phyloP scores from a whole-genome alignment of 2,113 vertebrate species.

The Brachyhypopomus occidentalis region DNA sequence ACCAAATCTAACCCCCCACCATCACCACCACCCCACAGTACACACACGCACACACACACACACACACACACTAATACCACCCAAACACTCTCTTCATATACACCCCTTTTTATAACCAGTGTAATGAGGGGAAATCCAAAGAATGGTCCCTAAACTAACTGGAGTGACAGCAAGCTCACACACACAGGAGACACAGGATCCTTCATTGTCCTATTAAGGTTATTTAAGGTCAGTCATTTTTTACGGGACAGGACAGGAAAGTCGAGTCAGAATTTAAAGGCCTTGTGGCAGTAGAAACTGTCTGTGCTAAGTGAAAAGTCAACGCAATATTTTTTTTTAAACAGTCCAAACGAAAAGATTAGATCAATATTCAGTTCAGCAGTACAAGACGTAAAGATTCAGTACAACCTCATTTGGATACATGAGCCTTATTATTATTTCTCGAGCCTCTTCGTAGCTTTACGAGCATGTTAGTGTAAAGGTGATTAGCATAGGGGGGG shows the following conservation, averaged over 20 bases:
- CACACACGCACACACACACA: constrained; percentile 32
- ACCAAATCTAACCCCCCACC: constrained; percentile 54
- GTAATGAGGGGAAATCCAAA: constrained; percentile 47
- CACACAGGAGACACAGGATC: constrained; percentile 23
- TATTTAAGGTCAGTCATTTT: constrained; percentile 29
- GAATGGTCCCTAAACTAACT: constrained; percentile 23
- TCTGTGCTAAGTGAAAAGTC: not conserved
- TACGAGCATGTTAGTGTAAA: constrained; percentile 3
- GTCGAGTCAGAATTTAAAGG: not conserved
- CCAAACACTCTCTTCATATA: constrained; percentile 46
- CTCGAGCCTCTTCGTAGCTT: not conserved
- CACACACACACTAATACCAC: constrained; percentile 39
- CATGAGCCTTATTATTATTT: not conserved
- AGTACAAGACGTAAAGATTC: not conserved
- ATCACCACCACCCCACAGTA: constrained; percentile 30
- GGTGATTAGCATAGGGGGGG: constrained; percentile 25
- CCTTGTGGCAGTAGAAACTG: not conserved
- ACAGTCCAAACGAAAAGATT: not conserved
- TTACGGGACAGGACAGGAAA: not conserved
- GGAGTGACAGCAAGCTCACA: constrained; percentile 44
- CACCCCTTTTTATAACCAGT: constrained; percentile 43
- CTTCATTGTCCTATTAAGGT: constrained; percentile 16
- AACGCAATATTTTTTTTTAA: not conserved
- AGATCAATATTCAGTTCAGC: not conserved
- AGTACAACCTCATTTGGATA: not conserved